Evolutionary conservation across 2,888 invertebrate species (phyloP).

Genomic region (Nasonovia ribisnigri): DNA sequence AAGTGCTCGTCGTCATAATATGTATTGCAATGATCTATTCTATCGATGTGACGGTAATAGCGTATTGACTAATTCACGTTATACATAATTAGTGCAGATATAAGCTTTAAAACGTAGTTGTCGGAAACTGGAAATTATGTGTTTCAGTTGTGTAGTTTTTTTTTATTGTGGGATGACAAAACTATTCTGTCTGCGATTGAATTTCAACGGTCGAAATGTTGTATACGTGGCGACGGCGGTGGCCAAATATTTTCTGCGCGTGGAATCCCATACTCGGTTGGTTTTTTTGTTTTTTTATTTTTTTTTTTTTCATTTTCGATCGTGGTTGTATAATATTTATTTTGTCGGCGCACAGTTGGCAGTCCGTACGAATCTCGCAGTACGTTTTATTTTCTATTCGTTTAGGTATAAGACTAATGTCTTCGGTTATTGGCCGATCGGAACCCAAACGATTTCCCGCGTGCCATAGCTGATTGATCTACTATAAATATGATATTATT

Average conservation of each 20-base stretch:
- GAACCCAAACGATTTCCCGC: neutral
- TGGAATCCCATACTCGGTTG: neutral
- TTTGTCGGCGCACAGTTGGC: neutral
- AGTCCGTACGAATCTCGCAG: neutral
- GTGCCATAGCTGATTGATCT: no score
- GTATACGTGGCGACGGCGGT: neutral
- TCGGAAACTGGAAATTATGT: neutral
- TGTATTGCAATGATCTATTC: neutral
- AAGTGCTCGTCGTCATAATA: neutral
- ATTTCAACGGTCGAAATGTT: neutral
- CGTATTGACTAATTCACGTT: neutral
- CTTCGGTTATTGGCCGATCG: neutral
- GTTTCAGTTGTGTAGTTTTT: neutral
- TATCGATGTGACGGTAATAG: neutral
- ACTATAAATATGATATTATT: neutral
- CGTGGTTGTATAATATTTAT: slow-evolving; percentile 24
- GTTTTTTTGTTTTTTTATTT: neutral
- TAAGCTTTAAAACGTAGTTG: neutral
- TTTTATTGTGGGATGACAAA: neutral
- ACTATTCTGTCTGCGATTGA: neutral
- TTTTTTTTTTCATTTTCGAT: neutral
- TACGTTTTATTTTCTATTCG: neutral
- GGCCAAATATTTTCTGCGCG: slow-evolving; percentile 14
- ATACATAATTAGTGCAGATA: neutral
- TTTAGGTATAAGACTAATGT: neutral